Conservation (phyloP, 1,140 invertebrate genomes). For the Carposina sasakii region DNA sequence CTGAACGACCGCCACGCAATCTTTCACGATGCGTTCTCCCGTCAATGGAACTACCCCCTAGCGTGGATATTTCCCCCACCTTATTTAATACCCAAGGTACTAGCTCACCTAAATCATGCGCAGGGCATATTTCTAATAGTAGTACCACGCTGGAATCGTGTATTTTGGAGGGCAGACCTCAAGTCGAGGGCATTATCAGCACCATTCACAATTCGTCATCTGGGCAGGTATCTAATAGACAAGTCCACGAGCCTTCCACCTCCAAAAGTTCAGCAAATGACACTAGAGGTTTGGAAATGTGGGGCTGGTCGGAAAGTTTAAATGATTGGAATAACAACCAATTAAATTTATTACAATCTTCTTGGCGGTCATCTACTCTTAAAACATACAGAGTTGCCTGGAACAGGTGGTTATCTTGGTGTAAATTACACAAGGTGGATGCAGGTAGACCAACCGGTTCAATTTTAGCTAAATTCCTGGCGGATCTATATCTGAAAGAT, state of each 20-base stretch:
- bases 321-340: constrained; percentile 19
- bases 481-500: constrained; percentile 15
- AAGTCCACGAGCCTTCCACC: constrained; percentile 29
- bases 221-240: constrained; percentile 31
- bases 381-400: constrained; percentile 28
- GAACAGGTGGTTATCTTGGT: constrained; percentile 23
- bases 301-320: constrained; percentile 25
- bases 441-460: constrained; percentile 14
- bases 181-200: constrained; percentile 25
- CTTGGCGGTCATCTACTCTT: constrained; percentile 26
- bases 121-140: constrained; percentile 32
- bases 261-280: constrained; percentile 27
- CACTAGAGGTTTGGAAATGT: constrained; percentile 42
- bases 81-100: constrained; percentile 36
- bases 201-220: constrained; percentile 27
- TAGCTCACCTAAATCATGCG: constrained; percentile 41
- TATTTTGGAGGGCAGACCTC: constrained; percentile 46
- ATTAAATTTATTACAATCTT: constrained; percentile 13
- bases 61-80: constrained; percentile 52
- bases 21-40: constrained; percentile 43
- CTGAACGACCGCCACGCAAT: constrained; percentile 26
- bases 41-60: constrained; percentile 35
- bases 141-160: constrained; percentile 38
- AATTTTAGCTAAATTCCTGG: constrained; percentile 31
- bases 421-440: constrained; percentile 11